These are phyloP conservation scores for Sialis fuliginosa DNA, from an alignment of 2,888 invertebrate genomes.

Conservation along the genomic window DNA sequence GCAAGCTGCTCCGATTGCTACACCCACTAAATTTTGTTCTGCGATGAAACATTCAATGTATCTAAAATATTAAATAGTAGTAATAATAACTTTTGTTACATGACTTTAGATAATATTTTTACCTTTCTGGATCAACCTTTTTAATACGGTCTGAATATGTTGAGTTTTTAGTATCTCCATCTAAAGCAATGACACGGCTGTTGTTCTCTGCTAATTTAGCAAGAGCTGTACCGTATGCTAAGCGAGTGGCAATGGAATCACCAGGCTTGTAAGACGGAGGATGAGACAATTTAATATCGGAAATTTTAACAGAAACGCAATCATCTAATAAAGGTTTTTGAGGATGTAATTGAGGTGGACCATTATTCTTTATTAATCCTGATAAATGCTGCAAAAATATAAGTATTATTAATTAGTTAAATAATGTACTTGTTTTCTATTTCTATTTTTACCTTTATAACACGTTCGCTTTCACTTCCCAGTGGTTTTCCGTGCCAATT, in stretches of 20 bases:
- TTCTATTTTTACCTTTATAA: constrained; percentile 31
- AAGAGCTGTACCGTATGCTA: constrained; percentile 88
- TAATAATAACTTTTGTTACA: too few relatives aligned
- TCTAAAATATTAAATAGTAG: constrained; percentile 21
- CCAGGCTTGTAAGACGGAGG: constrained; percentile 71
- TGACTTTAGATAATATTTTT: too few relatives aligned
- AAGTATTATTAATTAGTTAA: not conserved
- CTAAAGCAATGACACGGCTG: constrained; percentile 77
- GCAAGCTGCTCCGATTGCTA: constrained; percentile 88
- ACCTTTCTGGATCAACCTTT: constrained; percentile 37
- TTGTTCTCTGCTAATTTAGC: constrained; percentile 67
- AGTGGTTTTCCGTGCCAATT: constrained; percentile 99
- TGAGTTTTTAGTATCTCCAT: constrained; percentile 98
- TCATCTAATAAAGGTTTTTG: constrained; percentile 43
- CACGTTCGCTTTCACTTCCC: constrained; percentile 58
- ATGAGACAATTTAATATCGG: constrained; percentile 49
- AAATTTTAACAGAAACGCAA: constrained; percentile 57
- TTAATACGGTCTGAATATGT: constrained; percentile 90
- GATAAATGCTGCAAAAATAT: constrained; percentile 35
- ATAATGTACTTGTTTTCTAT: not conserved
- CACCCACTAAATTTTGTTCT: constrained; percentile 94
- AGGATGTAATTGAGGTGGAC: constrained; percentile 40
- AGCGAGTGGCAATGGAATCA: constrained; percentile 68
- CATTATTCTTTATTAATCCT: constrained; percentile 46
- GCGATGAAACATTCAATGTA: constrained; percentile 98